Conservation (phyloP, 2,888 invertebrate species). For the Camponotus fellah region DNA sequence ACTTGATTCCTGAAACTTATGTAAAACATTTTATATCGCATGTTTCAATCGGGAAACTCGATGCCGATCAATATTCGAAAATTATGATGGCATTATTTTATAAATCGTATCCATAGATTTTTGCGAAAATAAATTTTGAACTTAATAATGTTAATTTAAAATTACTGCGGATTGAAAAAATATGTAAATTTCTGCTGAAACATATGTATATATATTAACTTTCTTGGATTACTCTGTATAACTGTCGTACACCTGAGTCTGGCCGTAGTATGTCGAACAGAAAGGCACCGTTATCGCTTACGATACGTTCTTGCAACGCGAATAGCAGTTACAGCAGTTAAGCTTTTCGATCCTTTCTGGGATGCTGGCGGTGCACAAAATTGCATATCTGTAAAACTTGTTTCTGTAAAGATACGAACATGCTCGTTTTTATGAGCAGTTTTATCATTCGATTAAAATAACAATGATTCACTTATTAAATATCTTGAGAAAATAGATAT, state of each 20-base stretch:
- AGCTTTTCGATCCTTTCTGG: conserved; percentile 34
- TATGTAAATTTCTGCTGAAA: neutral
- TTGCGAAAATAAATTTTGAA: neutral
- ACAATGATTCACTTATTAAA: conserved; percentile 32
- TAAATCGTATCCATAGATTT: neutral
- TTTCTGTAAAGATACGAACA: conserved; percentile 32
- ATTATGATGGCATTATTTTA: neutral
- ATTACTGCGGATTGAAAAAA: neutral
- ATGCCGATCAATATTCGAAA: conserved; percentile 20
- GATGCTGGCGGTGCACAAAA: conserved; percentile 40
- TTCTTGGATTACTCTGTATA: conserved; percentile 14
- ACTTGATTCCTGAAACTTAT: conserved; percentile 18
- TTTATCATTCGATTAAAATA: conserved; percentile 29
- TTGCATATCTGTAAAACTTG: conserved; percentile 43
- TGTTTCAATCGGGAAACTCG: neutral
- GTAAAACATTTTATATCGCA: neutral
- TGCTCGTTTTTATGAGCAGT: conserved; percentile 12
- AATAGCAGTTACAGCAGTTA: conserved; percentile 22
- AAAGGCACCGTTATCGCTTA: conserved; percentile 53
- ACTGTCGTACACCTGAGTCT: conserved; percentile 29
- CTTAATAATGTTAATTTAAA: neutral
- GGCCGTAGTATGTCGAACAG: conserved; percentile 42
- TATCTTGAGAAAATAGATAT: conserved; percentile 18
- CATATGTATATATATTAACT: neutral
- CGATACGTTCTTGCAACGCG: conserved; percentile 46